phyloP scores from a whole-genome alignment of 2,888 invertebrate species.

The Pseudeuparius sepicola region DNA sequence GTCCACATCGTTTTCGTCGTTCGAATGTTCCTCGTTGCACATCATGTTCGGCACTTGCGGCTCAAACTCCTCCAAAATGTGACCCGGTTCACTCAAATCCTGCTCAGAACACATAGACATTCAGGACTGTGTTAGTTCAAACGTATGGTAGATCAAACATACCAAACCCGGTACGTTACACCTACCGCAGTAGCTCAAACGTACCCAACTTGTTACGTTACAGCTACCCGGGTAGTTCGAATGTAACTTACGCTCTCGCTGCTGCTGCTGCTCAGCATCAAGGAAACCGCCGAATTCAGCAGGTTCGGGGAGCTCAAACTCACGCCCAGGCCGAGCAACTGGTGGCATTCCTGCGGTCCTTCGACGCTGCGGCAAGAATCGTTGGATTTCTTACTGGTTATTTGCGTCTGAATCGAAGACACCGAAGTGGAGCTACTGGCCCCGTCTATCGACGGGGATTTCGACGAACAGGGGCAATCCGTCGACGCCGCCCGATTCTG shows the following conservation, averaged over 20 bases:
- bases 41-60: slow-evolving; percentile 41
- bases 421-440: slow-evolving; percentile 20
- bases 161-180: slow-evolving; percentile 29
- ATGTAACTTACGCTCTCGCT: slow-evolving; percentile 32
- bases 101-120: too few relatives aligned
- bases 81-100: slow-evolving; percentile 55
- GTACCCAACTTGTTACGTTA: too few relatives aligned
- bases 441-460: slow-evolving; percentile 13
- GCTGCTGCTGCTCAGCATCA: slow-evolving; percentile 39
- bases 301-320: slow-evolving; percentile 39
- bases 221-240: too few relatives aligned
- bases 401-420: slow-evolving; percentile 20
- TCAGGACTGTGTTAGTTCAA: too few relatives aligned
- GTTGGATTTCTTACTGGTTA: slow-evolving; percentile 24
- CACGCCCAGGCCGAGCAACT: slow-evolving; percentile 33
- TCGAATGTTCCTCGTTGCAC: slow-evolving; percentile 56
- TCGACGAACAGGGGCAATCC: slow-evolving; percentile 24
- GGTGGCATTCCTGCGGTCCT: slow-evolving; percentile 25
- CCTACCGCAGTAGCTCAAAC: slow-evolving; percentile 3
- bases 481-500: slow-evolving; percentile 17
- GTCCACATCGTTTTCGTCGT: slow-evolving; percentile 80
- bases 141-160: too few relatives aligned
- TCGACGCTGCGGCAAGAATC: slow-evolving; percentile 20
- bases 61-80: slow-evolving; percentile 49
- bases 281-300: slow-evolving; percentile 34